phyloP scores from a whole-genome alignment of 2,888 invertebrate genomes.

The Nomada lathburiana region DNA sequence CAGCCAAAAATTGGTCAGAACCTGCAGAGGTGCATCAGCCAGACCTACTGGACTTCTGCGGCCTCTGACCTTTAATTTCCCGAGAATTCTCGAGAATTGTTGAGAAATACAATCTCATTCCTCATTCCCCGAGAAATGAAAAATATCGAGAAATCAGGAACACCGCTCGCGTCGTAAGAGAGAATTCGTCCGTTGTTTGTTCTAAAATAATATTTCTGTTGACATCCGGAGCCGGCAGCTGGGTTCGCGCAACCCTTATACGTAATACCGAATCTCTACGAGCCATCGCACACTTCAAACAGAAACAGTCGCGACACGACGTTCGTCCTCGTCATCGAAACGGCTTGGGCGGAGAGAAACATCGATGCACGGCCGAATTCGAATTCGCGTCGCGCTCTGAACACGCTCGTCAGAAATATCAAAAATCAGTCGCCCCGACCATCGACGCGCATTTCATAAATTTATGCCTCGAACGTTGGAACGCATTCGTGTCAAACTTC shows the following conservation, averaged over 20 bases:
- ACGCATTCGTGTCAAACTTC: background rate
- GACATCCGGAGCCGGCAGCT: conserved; percentile 41
- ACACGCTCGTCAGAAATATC: conserved; percentile 9
- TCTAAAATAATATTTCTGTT: conserved; percentile 61
- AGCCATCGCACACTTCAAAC: conserved; percentile 19
- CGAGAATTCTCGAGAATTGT: too few relatives aligned
- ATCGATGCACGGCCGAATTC: conserved; percentile 1
- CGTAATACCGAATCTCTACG: conserved; percentile 39
- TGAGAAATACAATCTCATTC: too few relatives aligned
- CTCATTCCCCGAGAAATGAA: too few relatives aligned
- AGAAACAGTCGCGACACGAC: conserved; percentile 14
- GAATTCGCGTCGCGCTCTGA: background rate
- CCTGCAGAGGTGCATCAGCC: too few relatives aligned
- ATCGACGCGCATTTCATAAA: background rate
- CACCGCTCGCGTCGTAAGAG: conserved; percentile 41
- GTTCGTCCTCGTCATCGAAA: conserved; percentile 17
- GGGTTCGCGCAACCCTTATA: conserved; percentile 37
- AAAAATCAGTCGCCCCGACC: background rate
- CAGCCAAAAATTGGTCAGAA: too few relatives aligned
- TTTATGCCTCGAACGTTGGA: background rate
- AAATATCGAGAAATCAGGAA: too few relatives aligned
- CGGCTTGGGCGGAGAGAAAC: conserved; percentile 12
- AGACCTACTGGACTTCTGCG: too few relatives aligned
- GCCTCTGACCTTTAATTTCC: too few relatives aligned
- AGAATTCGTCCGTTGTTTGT: conserved; percentile 65